Evolutionary conservation across 2,797 vertebrate genomes (phyloP), one percentile per base, ranked within the genome.

Genomic region (Darevskia mixta): DNA sequence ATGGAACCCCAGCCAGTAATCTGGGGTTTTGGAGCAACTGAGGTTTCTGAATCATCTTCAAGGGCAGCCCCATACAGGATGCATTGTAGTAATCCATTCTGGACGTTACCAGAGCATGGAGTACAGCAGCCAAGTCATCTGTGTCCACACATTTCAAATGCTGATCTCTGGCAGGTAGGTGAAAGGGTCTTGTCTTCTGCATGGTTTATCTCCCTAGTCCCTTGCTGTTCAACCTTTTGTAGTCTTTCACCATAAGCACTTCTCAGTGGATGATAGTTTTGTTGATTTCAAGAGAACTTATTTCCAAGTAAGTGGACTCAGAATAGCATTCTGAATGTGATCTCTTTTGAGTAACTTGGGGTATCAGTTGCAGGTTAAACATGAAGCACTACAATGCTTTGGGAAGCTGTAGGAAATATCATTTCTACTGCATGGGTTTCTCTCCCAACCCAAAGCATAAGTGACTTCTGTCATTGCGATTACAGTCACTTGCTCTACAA

Each of bases 401-500:
- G 15, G 43, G 72, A 41, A 87, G 29, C 23, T 29, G 1, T 11
- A 9, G 18, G 72, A 76, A 82, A 41, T 78, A 4, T 38, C 17
- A 0, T 2, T 86, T 3, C 61, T 72, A 10, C 15, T 45, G 35
- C 15, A 17, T 91, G 88, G 67, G 55, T 66, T 41, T 43, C 8
- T 29, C 13, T 18, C 9, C 38, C 66, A 6, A 2, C 38, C 58
- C 5, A 2, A 4, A 1, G 5, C 1, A 0, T 17, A 72, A 1
- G 87, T 27, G 32, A 29, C 29, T 85, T 73, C 81, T 72, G 29
- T 66, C 2, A 11, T 86, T 79, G 15, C 64, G 3, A 5, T 67
- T 58, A 83, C 84, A 0, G 0, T 20, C 15, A 27, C 76, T 79
- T 78, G 64, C 64, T 77, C n/a, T 18, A 0, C 3, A 0, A 64